Evolutionary conservation across 2,797 vertebrate species (phyloP), one percentile per base, ranked within the genome.

Genomic region (Nyctibius grandis): DNA sequence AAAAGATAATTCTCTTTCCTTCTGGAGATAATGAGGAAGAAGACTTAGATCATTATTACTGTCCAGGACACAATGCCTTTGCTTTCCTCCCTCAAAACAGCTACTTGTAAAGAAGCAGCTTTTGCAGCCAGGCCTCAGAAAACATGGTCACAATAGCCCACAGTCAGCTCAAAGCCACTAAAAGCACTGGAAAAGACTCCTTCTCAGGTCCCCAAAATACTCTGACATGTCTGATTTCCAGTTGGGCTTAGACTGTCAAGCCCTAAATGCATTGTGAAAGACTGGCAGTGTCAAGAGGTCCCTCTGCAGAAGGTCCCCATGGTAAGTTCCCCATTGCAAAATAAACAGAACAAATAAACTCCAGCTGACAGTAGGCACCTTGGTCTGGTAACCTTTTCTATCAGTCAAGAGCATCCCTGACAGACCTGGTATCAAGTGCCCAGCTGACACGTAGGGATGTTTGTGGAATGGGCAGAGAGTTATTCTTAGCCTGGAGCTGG

Each of bases 51-150:
- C 63, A 74, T 96, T 92, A 78, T 40, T 78, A n/a, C 36, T 38
- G 50, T 61, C 4, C 13, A 48, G 63, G 19, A 56, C 88, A 96
- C 67, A 97, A 85, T 74, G 92, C 72, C 70, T 85, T 91, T 53
- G 59, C 72, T 95, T 64, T 94, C 36, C 17, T 83, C 36, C 28
- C 13, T 83, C 72, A 96, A 81, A 97, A 95, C n/a, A 76, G 78
- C 56, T 76, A 36, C 45, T 93, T 94, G 75, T 82, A 82, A 78
- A 76, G 65, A 65, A 69, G 44, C 1, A 48, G 56, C 44, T 83
- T 11, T 76, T 67, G 34, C 29, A 67, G 48, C 44, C 72, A 68
- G 48, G 21, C 60, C 64, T 92, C 72, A 70, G 63, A 56, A 94
- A 85, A 91, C 67, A 5, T 21, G 23, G 51, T 82, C 70, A 82